Evolutionary conservation across 2,888 invertebrate species (phyloP).

Genomic region (Actias luna): DNA sequence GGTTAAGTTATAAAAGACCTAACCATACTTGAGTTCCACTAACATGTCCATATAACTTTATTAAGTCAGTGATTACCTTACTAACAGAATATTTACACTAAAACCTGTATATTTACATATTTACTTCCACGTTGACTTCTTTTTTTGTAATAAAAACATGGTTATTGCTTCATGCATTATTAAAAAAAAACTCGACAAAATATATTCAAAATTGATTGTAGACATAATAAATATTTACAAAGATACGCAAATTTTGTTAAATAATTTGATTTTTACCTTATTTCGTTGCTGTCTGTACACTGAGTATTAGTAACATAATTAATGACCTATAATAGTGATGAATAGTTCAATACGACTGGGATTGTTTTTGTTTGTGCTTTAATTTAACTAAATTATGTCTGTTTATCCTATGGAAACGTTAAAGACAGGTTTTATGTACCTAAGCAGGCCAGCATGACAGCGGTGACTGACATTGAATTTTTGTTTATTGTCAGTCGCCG

Average conservation of each 20-base stretch:
- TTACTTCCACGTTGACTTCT: conserved; percentile 10
- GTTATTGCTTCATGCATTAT: conserved; percentile 11
- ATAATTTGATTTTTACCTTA: background rate
- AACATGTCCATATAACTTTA: conserved; percentile 6
- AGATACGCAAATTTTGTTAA: background rate
- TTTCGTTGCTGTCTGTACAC: background rate
- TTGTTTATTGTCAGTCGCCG: no score
- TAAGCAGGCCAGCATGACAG: no score
- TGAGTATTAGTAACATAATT: background rate
- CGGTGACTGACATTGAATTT: no score
- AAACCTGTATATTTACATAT: conserved; percentile 19
- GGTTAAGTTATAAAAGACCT: background rate
- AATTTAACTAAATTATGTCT: background rate
- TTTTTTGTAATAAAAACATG: conserved; percentile 3
- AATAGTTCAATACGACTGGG: background rate
- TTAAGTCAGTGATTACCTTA: background rate
- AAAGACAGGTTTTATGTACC: no score
- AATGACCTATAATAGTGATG: background rate
- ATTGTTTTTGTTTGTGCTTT: background rate
- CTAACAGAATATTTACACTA: conserved; percentile 5
- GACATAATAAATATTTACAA: no score
- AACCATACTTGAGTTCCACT: background rate
- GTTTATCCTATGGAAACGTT: background rate
- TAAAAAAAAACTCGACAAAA: background rate
- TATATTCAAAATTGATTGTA: background rate